phyloP scores from a whole-genome alignment of 2,888 invertebrate species.

The Odiellus spinosus region DNA sequence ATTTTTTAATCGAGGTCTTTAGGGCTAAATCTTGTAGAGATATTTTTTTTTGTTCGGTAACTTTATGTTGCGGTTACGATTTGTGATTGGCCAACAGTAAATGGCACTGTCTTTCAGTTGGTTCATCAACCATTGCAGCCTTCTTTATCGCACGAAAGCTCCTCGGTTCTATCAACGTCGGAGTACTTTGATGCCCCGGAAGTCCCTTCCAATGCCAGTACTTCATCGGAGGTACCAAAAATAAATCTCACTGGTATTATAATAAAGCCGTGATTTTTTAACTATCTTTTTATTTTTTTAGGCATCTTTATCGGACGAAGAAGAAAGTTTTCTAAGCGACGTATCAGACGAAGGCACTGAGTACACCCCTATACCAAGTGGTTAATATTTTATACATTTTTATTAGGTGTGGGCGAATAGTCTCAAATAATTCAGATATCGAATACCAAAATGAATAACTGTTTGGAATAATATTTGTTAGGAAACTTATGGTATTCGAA shows the following conservation, averaged over 20 bases:
- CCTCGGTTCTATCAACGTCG: conserved; percentile 52
- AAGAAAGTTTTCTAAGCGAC: conserved; percentile 49
- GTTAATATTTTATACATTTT: conserved; percentile 7
- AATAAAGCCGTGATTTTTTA: not conserved
- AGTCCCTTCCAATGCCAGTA: conserved; percentile 34
- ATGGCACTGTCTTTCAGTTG: conserved; percentile 8
- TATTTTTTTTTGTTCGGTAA: too few relatives aligned
- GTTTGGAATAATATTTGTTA: too few relatives aligned
- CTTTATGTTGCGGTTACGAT: too few relatives aligned
- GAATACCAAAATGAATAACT: too few relatives aligned
- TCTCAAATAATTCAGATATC: too few relatives aligned
- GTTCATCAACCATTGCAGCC: conserved; percentile 40
- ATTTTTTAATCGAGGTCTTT: too few relatives aligned
- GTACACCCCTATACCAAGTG: conserved; percentile 23
- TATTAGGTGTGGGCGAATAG: conserved; percentile 1
- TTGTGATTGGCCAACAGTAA: too few relatives aligned
- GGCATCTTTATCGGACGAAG: conserved; percentile 23
- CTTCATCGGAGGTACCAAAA: conserved; percentile 54
- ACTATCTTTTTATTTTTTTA: conserved; percentile 2
- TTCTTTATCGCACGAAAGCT: conserved; percentile 54
- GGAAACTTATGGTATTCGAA: too few relatives aligned
- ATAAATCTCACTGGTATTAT: conserved; percentile 37
- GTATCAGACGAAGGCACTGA: conserved; percentile 41
- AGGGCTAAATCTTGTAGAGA: too few relatives aligned
- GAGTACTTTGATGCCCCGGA: conserved; percentile 72